A percentile compares a stretch with the other conserved stretches of the same genome.
phyloP scores from a whole-genome alignment of 2,113 vertebrate genomes.

The Camarhynchus parvulus region DNA sequence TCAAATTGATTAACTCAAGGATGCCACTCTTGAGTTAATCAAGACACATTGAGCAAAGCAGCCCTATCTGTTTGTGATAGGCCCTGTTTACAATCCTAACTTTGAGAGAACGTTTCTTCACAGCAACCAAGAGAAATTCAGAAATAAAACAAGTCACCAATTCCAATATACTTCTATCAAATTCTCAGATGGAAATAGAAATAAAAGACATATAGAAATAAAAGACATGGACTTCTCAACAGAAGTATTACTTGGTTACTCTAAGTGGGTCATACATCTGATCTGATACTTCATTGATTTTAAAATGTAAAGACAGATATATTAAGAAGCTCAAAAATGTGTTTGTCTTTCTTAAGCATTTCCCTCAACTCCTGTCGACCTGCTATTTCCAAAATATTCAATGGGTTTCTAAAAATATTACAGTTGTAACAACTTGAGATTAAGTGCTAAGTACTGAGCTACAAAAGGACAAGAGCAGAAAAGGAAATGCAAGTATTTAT shows the following conservation, averaged over 20 bases:
- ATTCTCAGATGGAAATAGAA: not conserved
- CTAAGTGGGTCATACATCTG: not conserved
- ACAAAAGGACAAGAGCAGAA: not conserved
- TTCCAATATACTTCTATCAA: not conserved
- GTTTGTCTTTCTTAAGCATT: not conserved
- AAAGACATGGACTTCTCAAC: not conserved
- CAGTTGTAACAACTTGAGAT: not conserved
- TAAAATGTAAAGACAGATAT: not conserved
- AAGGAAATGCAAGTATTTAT: not conserved
- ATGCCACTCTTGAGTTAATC: not conserved
- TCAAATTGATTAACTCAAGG: constrained; percentile 30
- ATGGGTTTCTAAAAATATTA: not conserved
- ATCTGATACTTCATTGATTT: not conserved
- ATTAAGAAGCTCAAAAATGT: not conserved
- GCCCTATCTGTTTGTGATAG: not conserved
- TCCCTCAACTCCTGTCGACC: not conserved
- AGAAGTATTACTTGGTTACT: not conserved
- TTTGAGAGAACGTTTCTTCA: not conserved
- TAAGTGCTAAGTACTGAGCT: not conserved
- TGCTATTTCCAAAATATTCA: not conserved
- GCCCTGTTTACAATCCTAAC: not conserved
- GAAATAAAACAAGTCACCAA: not conserved
- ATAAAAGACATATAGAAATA: not conserved
- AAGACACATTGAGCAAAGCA: not conserved
- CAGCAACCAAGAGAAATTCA: not conserved